Evolutionary conservation across 1,140 invertebrate genomes (phyloP).

Genomic region (Theocolax elegans): DNA sequence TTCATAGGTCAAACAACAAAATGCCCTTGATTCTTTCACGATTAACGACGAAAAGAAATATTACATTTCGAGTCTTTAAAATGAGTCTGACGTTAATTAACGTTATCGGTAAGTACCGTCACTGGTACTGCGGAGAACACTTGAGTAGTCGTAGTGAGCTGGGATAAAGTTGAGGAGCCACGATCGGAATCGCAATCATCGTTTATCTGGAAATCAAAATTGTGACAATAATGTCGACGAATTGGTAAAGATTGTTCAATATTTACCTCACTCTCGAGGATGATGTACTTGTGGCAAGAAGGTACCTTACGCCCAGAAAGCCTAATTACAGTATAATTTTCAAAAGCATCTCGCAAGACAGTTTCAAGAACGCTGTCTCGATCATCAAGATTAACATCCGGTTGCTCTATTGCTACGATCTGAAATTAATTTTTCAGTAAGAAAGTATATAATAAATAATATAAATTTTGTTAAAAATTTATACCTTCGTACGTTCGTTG

Average conservation of each 20-base stretch:
- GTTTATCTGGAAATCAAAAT: neutral
- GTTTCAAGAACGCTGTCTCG: slow-evolving; percentile 40
- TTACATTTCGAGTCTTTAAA: too few relatives aligned
- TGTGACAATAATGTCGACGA: neutral
- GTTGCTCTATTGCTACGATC: slow-evolving; percentile 27
- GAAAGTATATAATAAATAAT: neutral
- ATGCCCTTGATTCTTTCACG: too few relatives aligned
- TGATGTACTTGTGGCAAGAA: slow-evolving; percentile 40
- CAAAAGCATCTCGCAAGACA: slow-evolving; percentile 43
- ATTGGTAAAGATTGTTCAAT: neutral
- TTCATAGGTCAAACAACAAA: too few relatives aligned
- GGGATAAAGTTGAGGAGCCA: slow-evolving; percentile 11
- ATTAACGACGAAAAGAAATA: too few relatives aligned
- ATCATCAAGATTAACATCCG: neutral
- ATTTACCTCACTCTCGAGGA: slow-evolving; percentile 40
- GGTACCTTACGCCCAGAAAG: slow-evolving; percentile 43
- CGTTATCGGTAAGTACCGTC: neutral
- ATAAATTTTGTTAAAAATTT: neutral
- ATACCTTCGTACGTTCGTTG: slow-evolving; percentile 43
- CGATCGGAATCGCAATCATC: slow-evolving; percentile 17
- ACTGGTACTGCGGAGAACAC: slow-evolving; percentile 1
- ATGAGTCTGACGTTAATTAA: too few relatives aligned
- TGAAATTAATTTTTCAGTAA: neutral
- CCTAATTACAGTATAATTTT: slow-evolving; percentile 47
- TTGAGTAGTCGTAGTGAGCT: slow-evolving; percentile 15